A percentile compares a stretch with the other conserved stretches of the same genome.
phyloP scores from a whole-genome alignment of 2,113 vertebrate species.

The Phalacrocorax aristotelis region DNA sequence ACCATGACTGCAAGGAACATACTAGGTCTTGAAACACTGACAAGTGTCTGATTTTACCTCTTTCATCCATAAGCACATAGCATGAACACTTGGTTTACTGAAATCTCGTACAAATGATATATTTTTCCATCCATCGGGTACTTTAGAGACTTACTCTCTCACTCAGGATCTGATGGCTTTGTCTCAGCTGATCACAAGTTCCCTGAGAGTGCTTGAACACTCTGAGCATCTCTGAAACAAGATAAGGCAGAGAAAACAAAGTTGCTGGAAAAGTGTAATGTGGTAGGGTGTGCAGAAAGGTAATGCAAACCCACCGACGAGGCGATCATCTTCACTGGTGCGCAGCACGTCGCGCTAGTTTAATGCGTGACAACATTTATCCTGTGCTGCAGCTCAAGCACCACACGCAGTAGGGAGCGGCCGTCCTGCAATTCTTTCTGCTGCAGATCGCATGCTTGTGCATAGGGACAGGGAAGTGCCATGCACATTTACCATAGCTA shows the following conservation, averaged over 20 bases:
- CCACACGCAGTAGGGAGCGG: accelerated
- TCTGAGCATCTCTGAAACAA: neutral
- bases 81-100: neutral
- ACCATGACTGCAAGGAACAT: neutral
- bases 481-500: accelerated
- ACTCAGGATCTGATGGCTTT: neutral
- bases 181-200: neutral
- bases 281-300: neutral
- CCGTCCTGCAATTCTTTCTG: neutral
- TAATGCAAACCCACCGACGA: neutral
- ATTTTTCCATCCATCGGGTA: neutral
- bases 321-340: accelerated
- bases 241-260: neutral
- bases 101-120: neutral
- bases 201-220: neutral
- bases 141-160: neutral
- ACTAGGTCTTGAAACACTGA: neutral
- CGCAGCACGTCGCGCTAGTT: accelerated
- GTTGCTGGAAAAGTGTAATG: accelerated
- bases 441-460: neutral
- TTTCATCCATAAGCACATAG: neutral
- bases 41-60: neutral
- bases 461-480: neutral
- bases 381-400: neutral
- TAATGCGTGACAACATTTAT: neutral